A percentile compares a stretch with the other conserved stretches of the same genome.
Evolutionary conservation across 2,113 vertebrate species (phyloP).

Genomic region (Ovis canadensis): DNA sequence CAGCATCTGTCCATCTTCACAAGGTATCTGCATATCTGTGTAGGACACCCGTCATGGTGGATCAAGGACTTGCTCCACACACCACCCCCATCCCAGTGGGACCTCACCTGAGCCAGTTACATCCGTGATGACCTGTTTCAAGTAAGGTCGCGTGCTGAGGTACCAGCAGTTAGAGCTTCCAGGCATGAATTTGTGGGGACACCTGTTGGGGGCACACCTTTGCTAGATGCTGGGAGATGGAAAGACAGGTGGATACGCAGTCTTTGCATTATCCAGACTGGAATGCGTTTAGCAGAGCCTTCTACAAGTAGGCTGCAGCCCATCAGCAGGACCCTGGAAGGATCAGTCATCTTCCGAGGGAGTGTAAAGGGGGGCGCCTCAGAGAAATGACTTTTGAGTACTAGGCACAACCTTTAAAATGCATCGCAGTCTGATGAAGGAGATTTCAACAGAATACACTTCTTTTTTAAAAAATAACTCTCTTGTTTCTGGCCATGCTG

Average conservation of each 20-base stretch:
- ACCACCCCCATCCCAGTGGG: no score
- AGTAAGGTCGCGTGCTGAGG: not conserved
- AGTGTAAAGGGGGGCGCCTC: not conserved
- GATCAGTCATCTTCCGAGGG: not conserved
- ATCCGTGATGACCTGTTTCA: not conserved
- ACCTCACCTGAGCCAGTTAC: not conserved
- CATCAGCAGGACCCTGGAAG: not conserved
- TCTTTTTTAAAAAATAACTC: not conserved
- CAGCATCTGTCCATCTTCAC: not conserved
- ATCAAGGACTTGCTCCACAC: not conserved
- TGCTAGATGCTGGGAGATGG: not conserved
- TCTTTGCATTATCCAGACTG: not conserved
- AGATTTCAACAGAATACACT: not conserved
- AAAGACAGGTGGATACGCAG: not conserved
- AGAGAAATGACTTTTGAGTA: not conserved
- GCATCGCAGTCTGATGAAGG: no score
- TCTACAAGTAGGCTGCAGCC: fast-evolving
- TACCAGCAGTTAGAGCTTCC: not conserved
- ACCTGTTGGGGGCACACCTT: not conserved
- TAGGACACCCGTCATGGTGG: not conserved
- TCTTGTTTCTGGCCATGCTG: not conserved
- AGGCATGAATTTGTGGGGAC: not conserved
- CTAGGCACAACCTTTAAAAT: not conserved
- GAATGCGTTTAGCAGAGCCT: fast-evolving
- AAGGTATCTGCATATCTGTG: not conserved